Base-by-base conservation (phyloP, 2,888 invertebrate genomes). In the Andrena trimmerana region DNA sequence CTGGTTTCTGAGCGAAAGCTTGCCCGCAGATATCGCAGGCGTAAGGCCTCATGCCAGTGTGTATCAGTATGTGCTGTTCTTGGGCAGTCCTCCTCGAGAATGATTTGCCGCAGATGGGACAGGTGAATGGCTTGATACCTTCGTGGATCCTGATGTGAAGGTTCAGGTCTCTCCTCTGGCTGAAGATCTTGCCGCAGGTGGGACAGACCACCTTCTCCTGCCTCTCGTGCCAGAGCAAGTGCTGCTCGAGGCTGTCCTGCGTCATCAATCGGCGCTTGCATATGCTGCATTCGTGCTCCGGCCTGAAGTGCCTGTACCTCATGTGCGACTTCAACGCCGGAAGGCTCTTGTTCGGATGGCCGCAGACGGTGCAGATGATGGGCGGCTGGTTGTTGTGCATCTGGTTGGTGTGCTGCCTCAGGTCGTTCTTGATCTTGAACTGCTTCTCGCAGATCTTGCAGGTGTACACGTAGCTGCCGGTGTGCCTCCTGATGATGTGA, bases 101-200 rank as follows among this genome's bases (percentile, higher is more conserved):
- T 0, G 87, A 72, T 42, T 90, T 89, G 1, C 74, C 57, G 33
- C 93, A 93, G n/a, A 93, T 84, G 0, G 90, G 88, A 74, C 93
- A 92, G 0, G 88, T 69, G 27, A 88, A 92, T 0, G 92, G 93
- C 27, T 89, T 90, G 4, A 86, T 88, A 0, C 91, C 93, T 0
- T 91, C 91, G 75, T 93, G 93, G 13, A 91, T 88, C 29, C 90
- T 81, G 87, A 91, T 86, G 57, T 92, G 92, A 3, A 87, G 86
- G 4, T 90, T 89, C 20, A 93, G 78, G 5, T 90, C 90, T 3
- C 91, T 79, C 24, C 84, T 87, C 50, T 84, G 90, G 0, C 87
- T 81, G 42, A 91, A 90, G 4, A 85, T 88, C 52, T 90, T 90
- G 7, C 91, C 91, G 36, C 91, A 91, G 0, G 86, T 89, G 1